These are phyloP conservation scores for Spodoptera exigua DNA, from an alignment of 2,888 invertebrate genomes.

Conservation along the genomic window DNA sequence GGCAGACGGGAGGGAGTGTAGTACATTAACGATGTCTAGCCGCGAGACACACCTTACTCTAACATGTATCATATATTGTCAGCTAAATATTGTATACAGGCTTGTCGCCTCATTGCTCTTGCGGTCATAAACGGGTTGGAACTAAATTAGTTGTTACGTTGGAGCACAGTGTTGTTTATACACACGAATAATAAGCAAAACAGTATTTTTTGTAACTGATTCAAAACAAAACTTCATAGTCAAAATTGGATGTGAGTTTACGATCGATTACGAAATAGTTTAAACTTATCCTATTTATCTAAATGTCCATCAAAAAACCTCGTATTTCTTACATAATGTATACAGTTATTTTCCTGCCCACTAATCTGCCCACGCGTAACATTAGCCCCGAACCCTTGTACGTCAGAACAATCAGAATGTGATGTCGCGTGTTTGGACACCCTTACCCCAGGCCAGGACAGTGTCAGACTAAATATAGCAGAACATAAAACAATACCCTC, in stretches of 20 bases:
- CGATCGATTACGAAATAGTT: too few species aligned
- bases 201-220: too few species aligned
- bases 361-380: conserved; percentile 2
- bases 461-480: conserved; percentile 31
- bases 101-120: neutral
- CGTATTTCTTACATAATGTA: too few species aligned
- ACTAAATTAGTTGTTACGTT: too few species aligned
- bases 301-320: too few species aligned
- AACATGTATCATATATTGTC: conserved; percentile 17
- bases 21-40: conserved; percentile 42
- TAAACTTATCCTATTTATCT: too few species aligned
- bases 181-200: too few species aligned
- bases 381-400: conserved; percentile 14
- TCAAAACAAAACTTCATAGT: too few species aligned
- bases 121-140: too few species aligned
- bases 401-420: conserved; percentile 15
- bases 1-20: conserved; percentile 28
- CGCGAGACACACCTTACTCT: conserved; percentile 37
- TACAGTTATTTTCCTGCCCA: too few species aligned
- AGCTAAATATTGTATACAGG: conserved; percentile 20
- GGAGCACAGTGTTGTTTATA: too few species aligned
- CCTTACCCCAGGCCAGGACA: conserved; percentile 11
- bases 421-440: conserved; percentile 18
- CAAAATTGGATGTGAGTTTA: too few species aligned
- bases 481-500: conserved; percentile 11